phyloP scores from a whole-genome alignment of 2,797 vertebrate genomes.

The Bufotes viridis region DNA sequence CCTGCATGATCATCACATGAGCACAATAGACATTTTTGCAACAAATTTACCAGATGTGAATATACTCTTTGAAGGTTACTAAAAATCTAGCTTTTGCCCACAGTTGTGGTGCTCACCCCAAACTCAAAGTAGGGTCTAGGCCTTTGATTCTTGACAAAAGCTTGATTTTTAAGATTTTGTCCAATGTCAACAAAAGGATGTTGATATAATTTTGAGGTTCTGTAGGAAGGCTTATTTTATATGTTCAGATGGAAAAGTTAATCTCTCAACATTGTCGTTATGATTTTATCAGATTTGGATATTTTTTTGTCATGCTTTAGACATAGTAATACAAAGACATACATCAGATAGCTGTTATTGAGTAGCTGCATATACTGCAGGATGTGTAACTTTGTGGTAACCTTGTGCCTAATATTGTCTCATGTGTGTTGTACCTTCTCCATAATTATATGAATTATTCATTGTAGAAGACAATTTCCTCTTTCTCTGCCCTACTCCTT shows the following conservation, averaged over 20 bases:
- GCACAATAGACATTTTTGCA: too few species aligned
- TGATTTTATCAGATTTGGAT: not conserved
- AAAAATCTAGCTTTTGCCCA: too few species aligned
- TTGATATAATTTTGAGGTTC: too few species aligned
- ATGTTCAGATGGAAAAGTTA: not conserved
- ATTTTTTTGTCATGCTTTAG: not conserved
- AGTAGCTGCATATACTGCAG: not conserved
- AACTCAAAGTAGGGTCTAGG: too few species aligned
- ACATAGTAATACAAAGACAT: not conserved
- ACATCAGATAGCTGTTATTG: too few species aligned
- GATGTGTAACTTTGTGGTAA: conserved; percentile 25
- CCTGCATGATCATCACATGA: too few species aligned
- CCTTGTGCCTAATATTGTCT: conserved; percentile 29
- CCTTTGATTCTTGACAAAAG: too few species aligned
- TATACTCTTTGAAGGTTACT: too few species aligned
- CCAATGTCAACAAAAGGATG: too few species aligned
- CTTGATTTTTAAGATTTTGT: too few species aligned
- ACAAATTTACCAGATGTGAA: too few species aligned
- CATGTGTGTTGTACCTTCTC: conserved; percentile 49
- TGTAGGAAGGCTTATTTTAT: not conserved
- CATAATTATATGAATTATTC: conserved; percentile 81
- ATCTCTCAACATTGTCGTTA: not conserved
- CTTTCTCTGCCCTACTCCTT: conserved; percentile 61
- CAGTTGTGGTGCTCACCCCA: too few species aligned
- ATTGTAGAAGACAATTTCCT: conserved; percentile 68